These are phyloP conservation scores for Bufotes viridis DNA, from an alignment of 2,797 vertebrate species.

Conservation along the genomic window DNA sequence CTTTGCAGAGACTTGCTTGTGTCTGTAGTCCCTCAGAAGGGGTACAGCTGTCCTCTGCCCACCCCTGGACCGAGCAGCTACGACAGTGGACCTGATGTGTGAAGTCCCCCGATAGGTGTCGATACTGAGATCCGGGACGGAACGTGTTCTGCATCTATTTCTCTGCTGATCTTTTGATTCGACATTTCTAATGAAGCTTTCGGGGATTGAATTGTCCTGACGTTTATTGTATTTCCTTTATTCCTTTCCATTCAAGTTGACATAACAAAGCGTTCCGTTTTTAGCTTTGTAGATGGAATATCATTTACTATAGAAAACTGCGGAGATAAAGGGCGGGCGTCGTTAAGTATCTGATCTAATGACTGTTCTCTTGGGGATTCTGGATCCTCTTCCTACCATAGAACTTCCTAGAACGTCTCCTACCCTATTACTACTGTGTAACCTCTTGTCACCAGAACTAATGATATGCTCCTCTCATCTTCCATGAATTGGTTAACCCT, in stretches of 20 bases:
- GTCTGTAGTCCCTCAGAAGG: neutral
- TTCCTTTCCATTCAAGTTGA: neutral
- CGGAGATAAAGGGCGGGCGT: neutral
- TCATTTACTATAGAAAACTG: constrained; percentile 4
- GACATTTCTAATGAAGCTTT: too few species aligned
- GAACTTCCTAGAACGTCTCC: neutral
- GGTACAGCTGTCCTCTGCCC: neutral
- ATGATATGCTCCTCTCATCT: neutral
- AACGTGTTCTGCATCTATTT: too few species aligned
- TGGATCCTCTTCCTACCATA: neutral
- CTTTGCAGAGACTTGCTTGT: neutral
- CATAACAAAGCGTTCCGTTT: constrained; percentile 4
- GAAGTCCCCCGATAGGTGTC: neutral
- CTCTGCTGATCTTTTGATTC: neutral
- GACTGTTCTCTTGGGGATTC: constrained; percentile 4
- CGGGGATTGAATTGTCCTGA: neutral
- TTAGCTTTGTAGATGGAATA: constrained; percentile 14
- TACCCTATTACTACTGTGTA: neutral
- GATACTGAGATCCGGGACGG: too few species aligned
- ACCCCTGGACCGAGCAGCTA: neutral
- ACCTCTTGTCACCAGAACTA: constrained; percentile 10
- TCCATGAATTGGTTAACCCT: constrained; percentile 4
- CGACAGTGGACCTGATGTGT: neutral
- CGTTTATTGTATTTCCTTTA: neutral
- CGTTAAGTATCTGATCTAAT: constrained; percentile 19